phyloP scores from a whole-genome alignment of 2,113 vertebrate genomes.

The Rhagologus leucostigma region DNA sequence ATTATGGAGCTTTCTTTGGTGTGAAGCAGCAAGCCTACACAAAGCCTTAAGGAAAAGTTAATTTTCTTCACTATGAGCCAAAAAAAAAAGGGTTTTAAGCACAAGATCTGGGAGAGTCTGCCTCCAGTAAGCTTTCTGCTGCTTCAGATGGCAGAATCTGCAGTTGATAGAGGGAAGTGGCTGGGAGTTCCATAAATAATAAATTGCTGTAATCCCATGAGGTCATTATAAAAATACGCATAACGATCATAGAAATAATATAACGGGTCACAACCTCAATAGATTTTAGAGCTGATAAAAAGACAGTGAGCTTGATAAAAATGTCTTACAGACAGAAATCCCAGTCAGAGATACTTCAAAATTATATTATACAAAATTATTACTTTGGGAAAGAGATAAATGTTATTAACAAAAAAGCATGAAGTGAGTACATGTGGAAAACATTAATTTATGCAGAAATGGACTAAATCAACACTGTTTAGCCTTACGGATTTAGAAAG shows the following conservation, averaged over 20 bases:
- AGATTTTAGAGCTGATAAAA: slow-evolving; percentile 11
- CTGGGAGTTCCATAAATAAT: slow-evolving; percentile 51
- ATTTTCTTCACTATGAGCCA: background rate
- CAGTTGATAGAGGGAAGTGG: background rate
- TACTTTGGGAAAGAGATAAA: background rate
- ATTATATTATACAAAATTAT: background rate
- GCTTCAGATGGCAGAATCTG: background rate
- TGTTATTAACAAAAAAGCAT: background rate
- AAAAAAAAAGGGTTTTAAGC: background rate
- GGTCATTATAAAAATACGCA: slow-evolving; percentile 40
- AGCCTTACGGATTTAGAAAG: background rate
- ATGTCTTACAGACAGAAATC: background rate
- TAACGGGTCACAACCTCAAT: slow-evolving; percentile 24
- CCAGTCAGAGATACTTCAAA: background rate
- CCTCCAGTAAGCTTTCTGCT: background rate
- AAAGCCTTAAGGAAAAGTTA: background rate
- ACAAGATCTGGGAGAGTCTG: background rate
- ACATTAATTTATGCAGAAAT: background rate
- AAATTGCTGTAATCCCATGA: slow-evolving; percentile 24
- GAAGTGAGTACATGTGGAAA: background rate
- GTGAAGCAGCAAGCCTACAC: background rate
- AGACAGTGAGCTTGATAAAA: background rate
- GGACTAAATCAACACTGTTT: background rate
- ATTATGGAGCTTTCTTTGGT: background rate
- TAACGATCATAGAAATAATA: background rate